A percentile compares a stretch with the other conserved stretches of the same genome.
Conservation (phyloP, 2,888 invertebrate genomes). For the Philhelius pedissequus region DNA sequence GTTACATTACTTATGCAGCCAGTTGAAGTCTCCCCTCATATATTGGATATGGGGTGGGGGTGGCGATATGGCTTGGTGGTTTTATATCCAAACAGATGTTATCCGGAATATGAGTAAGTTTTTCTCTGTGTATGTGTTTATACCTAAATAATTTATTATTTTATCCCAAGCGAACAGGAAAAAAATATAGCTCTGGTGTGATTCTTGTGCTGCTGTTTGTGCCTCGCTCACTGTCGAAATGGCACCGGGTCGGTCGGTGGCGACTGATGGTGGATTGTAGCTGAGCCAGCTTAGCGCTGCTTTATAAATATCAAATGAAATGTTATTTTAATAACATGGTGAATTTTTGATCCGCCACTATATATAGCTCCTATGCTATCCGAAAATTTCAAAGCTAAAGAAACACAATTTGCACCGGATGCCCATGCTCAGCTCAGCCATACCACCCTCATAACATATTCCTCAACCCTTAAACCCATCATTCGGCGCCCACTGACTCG, state of each 20-base stretch:
- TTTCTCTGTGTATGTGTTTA: not conserved
- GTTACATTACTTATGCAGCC: constrained; percentile 32
- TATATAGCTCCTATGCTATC: not conserved
- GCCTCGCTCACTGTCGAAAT: not conserved
- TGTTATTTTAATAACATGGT: constrained; percentile 68
- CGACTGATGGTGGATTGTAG: not conserved
- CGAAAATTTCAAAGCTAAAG: constrained; percentile 11
- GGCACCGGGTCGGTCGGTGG: not conserved
- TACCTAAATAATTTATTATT: constrained; percentile 60
- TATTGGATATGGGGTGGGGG: not conserved
- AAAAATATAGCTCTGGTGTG: constrained; percentile 46
- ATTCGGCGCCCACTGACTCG: not conserved
- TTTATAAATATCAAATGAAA: constrained; percentile 69
- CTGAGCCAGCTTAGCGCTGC: constrained; percentile 60
- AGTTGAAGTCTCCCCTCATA: not conserved
- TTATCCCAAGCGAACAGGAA: constrained; percentile 34
- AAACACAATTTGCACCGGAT: constrained; percentile 59
- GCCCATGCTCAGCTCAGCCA: constrained; percentile 42
- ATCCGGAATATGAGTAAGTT: not conserved
- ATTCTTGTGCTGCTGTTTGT: constrained; percentile 24
- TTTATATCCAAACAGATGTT: constrained; percentile 58
- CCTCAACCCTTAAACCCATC: not conserved
- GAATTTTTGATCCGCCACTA: constrained; percentile 57
- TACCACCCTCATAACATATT: not conserved
- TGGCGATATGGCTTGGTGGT: constrained; percentile 32